Base-by-base conservation (phyloP, 2,888 invertebrate genomes). In the Idaea biselata region DNA sequence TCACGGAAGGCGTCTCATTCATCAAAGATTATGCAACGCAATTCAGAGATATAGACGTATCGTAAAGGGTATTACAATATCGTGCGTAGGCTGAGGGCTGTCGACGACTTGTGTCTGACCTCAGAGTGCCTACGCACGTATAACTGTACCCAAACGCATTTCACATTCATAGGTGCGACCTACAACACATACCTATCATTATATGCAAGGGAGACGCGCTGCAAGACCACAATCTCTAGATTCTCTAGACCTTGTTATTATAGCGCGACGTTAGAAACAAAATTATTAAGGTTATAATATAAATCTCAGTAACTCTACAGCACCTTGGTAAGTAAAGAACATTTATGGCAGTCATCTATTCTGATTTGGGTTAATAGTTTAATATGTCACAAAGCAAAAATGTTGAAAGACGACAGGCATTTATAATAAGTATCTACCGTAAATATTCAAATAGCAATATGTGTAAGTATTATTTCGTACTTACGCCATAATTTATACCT, bases 101-200 rank as follows among this genome's bases (percentile, higher is more conserved):
- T 79, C 78, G 78, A 77, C 72, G 75, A 65, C 75, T 77, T 80
- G 76, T 78, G 74, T 72, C 76, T 80, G 81, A 81, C 79, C 80
- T 78, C 75, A 73, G 58, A 68, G 77, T 79, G 79, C 91, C 90
- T 85, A 90, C 90, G 82, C 86, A 70, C 64, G 56, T 56, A 69
- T 89, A 89, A 88, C 90, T 83, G 89, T 88, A 82, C 65, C 65
- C 68, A 66, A 64, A 69, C 65, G 62, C 69, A 70, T 70, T 67
- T 67, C 64, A 69, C 67, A 69, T 67, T 69, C 70, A 72, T 72
- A 70, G 72, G 64, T 66, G 67, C 62, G 63, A 68, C 60, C 58
- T 61, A 67, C 44, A 7, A 44, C 44, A 44, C 44, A 44, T 11
- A 44, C 44, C 59, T 67, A 63, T 67, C 62, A 67, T 64, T 62